These are phyloP conservation scores for Torymus auratus DNA, from an alignment of 2,888 invertebrate species.

Conservation along the genomic window DNA sequence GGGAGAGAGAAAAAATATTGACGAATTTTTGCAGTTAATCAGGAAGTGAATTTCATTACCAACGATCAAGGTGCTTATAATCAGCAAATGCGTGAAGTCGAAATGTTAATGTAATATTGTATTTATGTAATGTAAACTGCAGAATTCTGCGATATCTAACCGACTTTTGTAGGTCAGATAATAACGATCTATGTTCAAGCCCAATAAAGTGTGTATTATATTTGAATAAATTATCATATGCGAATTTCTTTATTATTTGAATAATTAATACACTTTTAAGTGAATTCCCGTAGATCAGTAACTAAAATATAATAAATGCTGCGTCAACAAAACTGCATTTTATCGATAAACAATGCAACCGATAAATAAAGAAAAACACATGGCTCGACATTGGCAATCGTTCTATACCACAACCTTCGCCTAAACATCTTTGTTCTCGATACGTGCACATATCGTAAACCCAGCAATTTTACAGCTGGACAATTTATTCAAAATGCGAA, in stretches of 20 bases:
- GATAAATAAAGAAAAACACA: background rate
- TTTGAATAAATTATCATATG: too few species aligned
- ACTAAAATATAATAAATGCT: too few species aligned
- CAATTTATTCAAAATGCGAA: background rate
- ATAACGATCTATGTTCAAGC: too few species aligned
- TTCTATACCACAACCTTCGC: constrained; percentile 4
- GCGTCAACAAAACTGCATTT: too few species aligned
- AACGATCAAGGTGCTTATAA: constrained; percentile 37
- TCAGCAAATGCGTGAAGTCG: constrained; percentile 22
- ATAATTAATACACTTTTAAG: too few species aligned
- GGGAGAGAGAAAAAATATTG: constrained; percentile 1
- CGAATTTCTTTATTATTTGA: too few species aligned
- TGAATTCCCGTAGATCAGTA: too few species aligned
- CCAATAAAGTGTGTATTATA: too few species aligned
- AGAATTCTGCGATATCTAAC: constrained; percentile 5
- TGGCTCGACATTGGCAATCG: background rate
- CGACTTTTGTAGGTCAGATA: background rate
- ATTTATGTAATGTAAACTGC: constrained; percentile 36
- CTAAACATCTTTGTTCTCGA: constrained; percentile 3
- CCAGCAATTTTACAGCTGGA: constrained; percentile 2
- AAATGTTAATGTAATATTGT: background rate
- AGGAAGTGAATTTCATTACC: constrained; percentile 46
- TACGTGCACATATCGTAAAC: background rate
- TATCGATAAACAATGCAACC: background rate
- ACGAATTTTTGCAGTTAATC: constrained; percentile 11